Base-by-base conservation (phyloP, 2,888 invertebrate species). In the Hermaeophaga mercurialis region DNA sequence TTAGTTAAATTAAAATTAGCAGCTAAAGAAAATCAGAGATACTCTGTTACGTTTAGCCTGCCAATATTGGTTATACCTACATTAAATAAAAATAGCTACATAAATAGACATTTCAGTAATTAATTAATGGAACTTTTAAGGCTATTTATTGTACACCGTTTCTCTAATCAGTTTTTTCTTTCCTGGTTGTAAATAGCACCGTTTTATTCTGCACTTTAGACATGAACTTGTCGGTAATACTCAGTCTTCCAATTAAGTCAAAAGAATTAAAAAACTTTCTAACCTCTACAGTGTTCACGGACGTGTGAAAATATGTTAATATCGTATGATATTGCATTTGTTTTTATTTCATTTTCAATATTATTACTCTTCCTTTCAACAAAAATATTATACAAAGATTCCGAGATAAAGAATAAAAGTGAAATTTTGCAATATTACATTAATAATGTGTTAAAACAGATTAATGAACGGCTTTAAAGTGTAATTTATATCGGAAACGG, bases 261-360 rank as follows among this genome's bases (percentile, higher is more conserved):
- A 26, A 26, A 31, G 31, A 31, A 31, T 31, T 31, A 11, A 31
- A 31, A 31, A 31, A 31, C 31, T 31, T 31, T 31, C 31, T 31
- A 31, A 31, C 9, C 3, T 12, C 31, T 31, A 31, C 12, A 11
- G 31, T 31, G 31, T 31, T 31, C 31, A 31, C 3, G 28, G 12
- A 31, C 12, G 31, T 31, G 31, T 31, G 31, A 31, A 31, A 31
- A 31, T 31, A 31, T 31, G 31, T 31, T 31, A 31, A 31, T 31
- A 31, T 12, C 11, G 9, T 11, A 31, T 31, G 31, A 31, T 31
- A 31, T 31, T 31, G 31, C 31, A 31, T 31, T 31, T 31, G 31
- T 31, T 31, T 31, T 31, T 31, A 12, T 31, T 31, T 31, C 4
- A 8, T 22, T 31, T 8, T 9, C 3, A 12, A 12, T 31, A 8